Evolutionary conservation across 1,140 invertebrate species (phyloP), one percentile per base, ranked within the genome.

Genomic region (Drosophila jambulina): DNA sequence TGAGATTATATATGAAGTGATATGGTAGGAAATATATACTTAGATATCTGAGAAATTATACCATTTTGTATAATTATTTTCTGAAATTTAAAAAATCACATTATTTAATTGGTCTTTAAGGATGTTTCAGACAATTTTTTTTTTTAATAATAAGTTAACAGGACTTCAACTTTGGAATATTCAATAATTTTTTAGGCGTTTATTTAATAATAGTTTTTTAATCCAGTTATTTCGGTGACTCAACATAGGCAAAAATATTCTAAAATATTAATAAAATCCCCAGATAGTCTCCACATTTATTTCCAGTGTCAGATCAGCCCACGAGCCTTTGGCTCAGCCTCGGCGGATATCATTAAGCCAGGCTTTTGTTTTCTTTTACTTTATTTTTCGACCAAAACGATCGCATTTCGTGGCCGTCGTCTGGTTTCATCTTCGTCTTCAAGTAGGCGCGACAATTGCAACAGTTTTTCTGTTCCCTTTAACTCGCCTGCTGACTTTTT

Each of bases 401-500:
- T 72, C 70, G 68, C 70, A 72, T 71, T 74, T 60, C 36, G 27
- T 71, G 49, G 51, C 49, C 42, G 63, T 60, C 64, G 58, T 40
- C 63, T 68, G 43, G 48, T 49, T 48, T 60, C 65, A 61, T 65
- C 83, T 77, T 61, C 64, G 48, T 53, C 65, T 84, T 90, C 82
- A 88, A 88, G 84, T 88, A 88, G 84, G 85, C 85, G 85, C 85
- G 81, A 90, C 85, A 85, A 90, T 85, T 88, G 85, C 85, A 90
- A 90, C 78, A 88, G 81, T 90, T 87, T 85, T 74, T 38, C 15
- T 59, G 53, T 56, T 25, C 34, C 57, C 60, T 38, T 78, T 56
- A 75, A 57, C 64, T 80, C 32, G 51, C 54, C 36, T 54, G 43
- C 38, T 21, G 19, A n/a, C 1, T 21, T 48, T 64, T 70, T 56